phyloP scores from a whole-genome alignment of 2,797 vertebrate genomes.

The Chromis chromis region DNA sequence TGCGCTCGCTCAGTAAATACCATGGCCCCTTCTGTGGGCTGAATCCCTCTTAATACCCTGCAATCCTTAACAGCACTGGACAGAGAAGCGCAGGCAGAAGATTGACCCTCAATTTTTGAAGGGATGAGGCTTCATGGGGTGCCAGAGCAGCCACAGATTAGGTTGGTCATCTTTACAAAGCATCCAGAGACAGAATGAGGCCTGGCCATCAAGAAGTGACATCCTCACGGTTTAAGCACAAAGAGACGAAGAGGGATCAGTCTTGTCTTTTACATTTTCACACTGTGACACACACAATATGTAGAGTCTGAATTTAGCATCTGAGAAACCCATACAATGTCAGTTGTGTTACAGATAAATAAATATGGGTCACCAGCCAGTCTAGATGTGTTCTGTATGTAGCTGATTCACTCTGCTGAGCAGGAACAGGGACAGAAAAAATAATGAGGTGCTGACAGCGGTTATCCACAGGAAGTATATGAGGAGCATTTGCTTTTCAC shows the following conservation, averaged over 20 bases:
- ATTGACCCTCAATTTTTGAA: conserved; percentile 52
- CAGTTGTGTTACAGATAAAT: neutral
- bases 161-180: conserved; percentile 16
- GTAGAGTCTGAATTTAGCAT: too few species aligned
- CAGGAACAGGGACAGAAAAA: too few species aligned
- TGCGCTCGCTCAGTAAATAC: conserved; percentile 45
- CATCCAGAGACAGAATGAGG: conserved; percentile 3
- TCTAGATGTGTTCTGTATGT: neutral
- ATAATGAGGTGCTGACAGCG: too few species aligned
- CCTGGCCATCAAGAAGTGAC: neutral
- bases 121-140: conserved; percentile 37
- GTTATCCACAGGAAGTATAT: too few species aligned
- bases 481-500: too few species aligned
- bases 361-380: neutral
- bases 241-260: neutral
- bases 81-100: conserved; percentile 43
- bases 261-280: neutral
- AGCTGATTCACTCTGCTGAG: neutral
- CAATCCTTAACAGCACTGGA: conserved; percentile 49
- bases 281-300: neutral
- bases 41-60: conserved; percentile 65
- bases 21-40: conserved; percentile 41
- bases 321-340: neutral
- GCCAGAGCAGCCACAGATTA: conserved; percentile 26
- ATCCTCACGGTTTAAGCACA: conserved; percentile 7